phyloP scores from a whole-genome alignment of 1,140 invertebrate species.

The Glossosoma conforme region DNA sequence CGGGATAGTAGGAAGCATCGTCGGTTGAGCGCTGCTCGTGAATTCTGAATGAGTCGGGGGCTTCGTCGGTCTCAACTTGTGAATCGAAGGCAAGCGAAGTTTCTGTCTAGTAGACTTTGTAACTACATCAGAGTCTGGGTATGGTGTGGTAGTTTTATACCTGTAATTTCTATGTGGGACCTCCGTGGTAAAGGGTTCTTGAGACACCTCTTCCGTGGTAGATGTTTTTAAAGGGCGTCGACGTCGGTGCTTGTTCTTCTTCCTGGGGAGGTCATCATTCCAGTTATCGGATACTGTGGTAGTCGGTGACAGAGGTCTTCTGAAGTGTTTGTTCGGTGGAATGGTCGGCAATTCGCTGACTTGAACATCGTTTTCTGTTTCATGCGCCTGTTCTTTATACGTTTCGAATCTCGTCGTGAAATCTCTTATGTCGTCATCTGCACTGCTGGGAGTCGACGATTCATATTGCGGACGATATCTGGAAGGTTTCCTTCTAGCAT shows the following conservation, averaged over 20 bases:
- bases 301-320: slow-evolving; percentile 34
- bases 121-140: slow-evolving; percentile 35
- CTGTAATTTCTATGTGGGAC: slow-evolving; percentile 9
- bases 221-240: slow-evolving; percentile 35
- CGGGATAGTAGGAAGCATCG: slow-evolving; percentile 42
- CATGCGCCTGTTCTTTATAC: slow-evolving; percentile 32
- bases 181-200: slow-evolving; percentile 14
- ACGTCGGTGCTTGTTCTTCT: slow-evolving; percentile 44
- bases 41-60: slow-evolving; percentile 43
- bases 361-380: slow-evolving; percentile 34
- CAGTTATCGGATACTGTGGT: slow-evolving; percentile 32
- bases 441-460: slow-evolving; percentile 14
- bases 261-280: slow-evolving; percentile 42
- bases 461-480: slow-evolving; percentile 21
- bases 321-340: slow-evolving; percentile 46
- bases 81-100: slow-evolving; percentile 33
- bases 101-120: slow-evolving; percentile 40
- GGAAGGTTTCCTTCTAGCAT: slow-evolving; percentile 20
- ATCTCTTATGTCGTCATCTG: slow-evolving; percentile 13
- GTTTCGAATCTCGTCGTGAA: slow-evolving; percentile 43
- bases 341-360: slow-evolving; percentile 38
- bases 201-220: slow-evolving; percentile 12
- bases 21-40: slow-evolving; percentile 46
- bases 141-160: slow-evolving; percentile 24
- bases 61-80: slow-evolving; percentile 39